Evolutionary conservation across 2,797 vertebrate species (phyloP), one percentile per base, ranked within the genome.

Genomic region (Echiichthys vipera): DNA sequence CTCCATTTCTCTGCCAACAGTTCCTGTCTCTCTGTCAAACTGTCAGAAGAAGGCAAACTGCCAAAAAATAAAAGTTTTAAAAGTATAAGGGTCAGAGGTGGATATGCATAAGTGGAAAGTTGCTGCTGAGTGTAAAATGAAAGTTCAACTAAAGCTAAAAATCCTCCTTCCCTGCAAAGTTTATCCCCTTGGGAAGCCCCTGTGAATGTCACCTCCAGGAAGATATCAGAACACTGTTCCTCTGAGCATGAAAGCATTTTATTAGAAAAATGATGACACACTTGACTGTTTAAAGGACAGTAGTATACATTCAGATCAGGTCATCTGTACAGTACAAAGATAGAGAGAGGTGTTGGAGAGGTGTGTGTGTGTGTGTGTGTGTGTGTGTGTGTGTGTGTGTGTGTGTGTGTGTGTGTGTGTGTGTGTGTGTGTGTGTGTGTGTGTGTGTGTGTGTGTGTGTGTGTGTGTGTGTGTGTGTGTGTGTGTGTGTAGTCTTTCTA

Each of bases 301-400:
- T 65, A 84, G 80, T 74, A 69, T 94, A 94, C 94, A 95, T 94
- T 95, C 94, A 94, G 84, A 81, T 89, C 71, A 91, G 88, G 81
- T 93, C 89, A 87, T 88, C 83, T 86, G 78, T 88, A 93, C 89
- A 93, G 89, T 91, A 90, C 86, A 89, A 84, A 85, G 83, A 90
- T 66, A 71, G 59, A 85, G 65, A 80, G 65, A 86, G 47, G 62
- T 71, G 80, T 46, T 45, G 80, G 82, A 79, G 69, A 81, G 69
- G 37, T 68, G 66, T 79, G 70, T 36, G 65, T 83, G 78, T 43
- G 32, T 59, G 64, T 27, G 37, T 11, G 14, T 67, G 64, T 65
- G 20, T 22, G n/a, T 62, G 58, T 47, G 29, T 59, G 17, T 43
- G 25, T 10, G 15, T 20, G 25, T 20, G 47, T 50, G 25, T 29